Percentiles rank a stretch among this genome's conserved stretches.
Evolutionary conservation across 2,888 invertebrate species (phyloP).

Genomic region (Epirrita christyi): DNA sequence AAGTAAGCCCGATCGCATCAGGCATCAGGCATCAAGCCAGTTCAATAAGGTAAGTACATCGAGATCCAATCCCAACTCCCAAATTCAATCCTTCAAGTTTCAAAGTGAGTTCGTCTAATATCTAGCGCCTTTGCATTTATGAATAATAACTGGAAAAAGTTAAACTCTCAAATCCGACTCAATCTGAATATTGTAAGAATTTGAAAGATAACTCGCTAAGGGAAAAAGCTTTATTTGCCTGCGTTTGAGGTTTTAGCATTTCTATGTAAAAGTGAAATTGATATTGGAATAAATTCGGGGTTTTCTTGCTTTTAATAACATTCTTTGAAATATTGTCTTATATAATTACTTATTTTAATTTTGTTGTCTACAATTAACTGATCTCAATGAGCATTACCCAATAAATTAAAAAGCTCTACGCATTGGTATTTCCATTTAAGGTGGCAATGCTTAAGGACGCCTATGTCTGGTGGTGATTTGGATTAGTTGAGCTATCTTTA

Average conservation of each 20-base stretch:
- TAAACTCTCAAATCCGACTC: conserved; percentile 73
- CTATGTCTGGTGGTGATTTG: no score
- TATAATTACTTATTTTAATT: no score
- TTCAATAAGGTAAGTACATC: conserved; percentile 48
- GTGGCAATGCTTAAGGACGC: no score
- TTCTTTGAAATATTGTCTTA: neutral
- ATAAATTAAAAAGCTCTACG: no score
- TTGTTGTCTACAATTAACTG: no score
- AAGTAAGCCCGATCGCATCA: conserved; percentile 28
- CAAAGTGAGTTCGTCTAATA: conserved; percentile 72
- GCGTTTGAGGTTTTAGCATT: conserved; percentile 37
- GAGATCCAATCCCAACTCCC: conserved; percentile 56
- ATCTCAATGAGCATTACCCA: no score
- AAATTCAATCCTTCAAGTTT: conserved; percentile 69
- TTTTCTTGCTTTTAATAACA: neutral
- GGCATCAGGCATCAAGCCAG: conserved; percentile 39
- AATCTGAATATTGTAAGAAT: conserved; percentile 74
- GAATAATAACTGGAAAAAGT: conserved; percentile 81
- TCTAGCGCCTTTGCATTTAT: conserved; percentile 79
- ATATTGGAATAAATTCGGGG: conserved; percentile 2
- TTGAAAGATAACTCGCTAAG: conserved; percentile 69
- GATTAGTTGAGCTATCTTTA: no score
- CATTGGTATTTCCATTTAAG: no score
- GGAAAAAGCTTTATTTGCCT: conserved; percentile 53
- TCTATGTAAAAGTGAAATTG: conserved; percentile 28